Base-by-base conservation (phyloP, 2,888 invertebrate species). In the Spialia ferax region DNA sequence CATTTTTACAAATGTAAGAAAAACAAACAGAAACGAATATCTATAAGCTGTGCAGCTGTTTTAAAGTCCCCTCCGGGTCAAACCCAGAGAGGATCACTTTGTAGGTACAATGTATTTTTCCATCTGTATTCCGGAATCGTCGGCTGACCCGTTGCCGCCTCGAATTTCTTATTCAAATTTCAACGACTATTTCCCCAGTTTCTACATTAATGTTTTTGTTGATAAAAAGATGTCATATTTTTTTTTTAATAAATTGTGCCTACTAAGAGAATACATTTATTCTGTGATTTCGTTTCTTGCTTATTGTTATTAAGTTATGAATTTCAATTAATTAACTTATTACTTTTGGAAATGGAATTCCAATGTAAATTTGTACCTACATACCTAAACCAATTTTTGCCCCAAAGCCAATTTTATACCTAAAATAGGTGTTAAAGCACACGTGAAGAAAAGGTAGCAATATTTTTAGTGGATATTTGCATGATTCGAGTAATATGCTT, bases 101-200 rank as follows among this genome's bases (percentile, higher is more conserved):
- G 83, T 82, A n/a, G n/a, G n/a, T n/a, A 48, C 11, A 45, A 45
- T 18, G 42, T 45, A 80, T 83, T 79, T 79, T 79, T 84, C 84
- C 85, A 89, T 88, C 81, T 85, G 83, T 88, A 88, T 89, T 87
- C 88, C 73, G 74, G 65, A 59, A 52, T 50, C 52, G 52, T 65
- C 52, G 18, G 59, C 38, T 59, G 52, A 59, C 59, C 61, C 59
- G 20, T 38, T 65, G 59, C 59, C 42, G 52, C 48, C 42, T 59
- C 52, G 38, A 42, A 65, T 65, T 52, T 26, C 59, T 59, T 65
- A 59, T 65, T 65, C 65, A 59, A 65, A 65, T 65, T 65, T 59
- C 11, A 52, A 23, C 65, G 20, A 52, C 59, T 54, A n/a, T 48
- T 45, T 61, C 15, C 32, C 45, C 35, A 26, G 35, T 22, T 52